Conservation (phyloP, 2,113 vertebrate species). For the Apeltes quadracus region DNA sequence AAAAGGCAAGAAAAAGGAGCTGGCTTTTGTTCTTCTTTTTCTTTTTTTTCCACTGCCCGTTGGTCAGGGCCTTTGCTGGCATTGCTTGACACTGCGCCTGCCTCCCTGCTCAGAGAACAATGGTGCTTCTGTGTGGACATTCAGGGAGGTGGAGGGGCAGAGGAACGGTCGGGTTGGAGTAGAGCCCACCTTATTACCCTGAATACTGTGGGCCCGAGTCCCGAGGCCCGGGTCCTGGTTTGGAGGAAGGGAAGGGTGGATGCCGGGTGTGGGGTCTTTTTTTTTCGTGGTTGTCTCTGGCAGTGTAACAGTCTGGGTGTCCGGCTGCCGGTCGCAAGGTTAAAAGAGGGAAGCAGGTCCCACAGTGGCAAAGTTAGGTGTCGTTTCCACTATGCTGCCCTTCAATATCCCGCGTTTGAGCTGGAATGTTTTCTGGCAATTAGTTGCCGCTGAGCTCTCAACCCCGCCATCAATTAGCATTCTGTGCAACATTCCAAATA, state of each 20-base stretch:
- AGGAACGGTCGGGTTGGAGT: slow-evolving; percentile 58
- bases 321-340: slow-evolving; percentile 53
- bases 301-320: slow-evolving; percentile 36
- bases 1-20: slow-evolving; percentile 48
- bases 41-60: slow-evolving; percentile 64
- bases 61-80: slow-evolving; percentile 72
- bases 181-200: slow-evolving; percentile 64
- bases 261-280: neutral
- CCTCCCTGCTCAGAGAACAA: slow-evolving; percentile 77
- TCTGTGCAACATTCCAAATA: slow-evolving; percentile 27
- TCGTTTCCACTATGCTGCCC: slow-evolving; percentile 61
- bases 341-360: slow-evolving; percentile 51
- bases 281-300: neutral
- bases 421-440: slow-evolving; percentile 58
- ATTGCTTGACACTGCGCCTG: slow-evolving; percentile 66
- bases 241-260: neutral
- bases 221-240: slow-evolving; percentile 53
- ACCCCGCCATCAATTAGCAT: slow-evolving; percentile 47
- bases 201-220: slow-evolving; percentile 48
- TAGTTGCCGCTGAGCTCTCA: slow-evolving; percentile 51
- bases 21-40: slow-evolving; percentile 71
- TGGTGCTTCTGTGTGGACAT: slow-evolving; percentile 73
- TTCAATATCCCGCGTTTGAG: slow-evolving; percentile 41
- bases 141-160: slow-evolving; percentile 51
- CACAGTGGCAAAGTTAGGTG: slow-evolving; percentile 46